Evolutionary conservation across 2,888 invertebrate species (phyloP).

Genomic region (Cephus nigrinus): DNA sequence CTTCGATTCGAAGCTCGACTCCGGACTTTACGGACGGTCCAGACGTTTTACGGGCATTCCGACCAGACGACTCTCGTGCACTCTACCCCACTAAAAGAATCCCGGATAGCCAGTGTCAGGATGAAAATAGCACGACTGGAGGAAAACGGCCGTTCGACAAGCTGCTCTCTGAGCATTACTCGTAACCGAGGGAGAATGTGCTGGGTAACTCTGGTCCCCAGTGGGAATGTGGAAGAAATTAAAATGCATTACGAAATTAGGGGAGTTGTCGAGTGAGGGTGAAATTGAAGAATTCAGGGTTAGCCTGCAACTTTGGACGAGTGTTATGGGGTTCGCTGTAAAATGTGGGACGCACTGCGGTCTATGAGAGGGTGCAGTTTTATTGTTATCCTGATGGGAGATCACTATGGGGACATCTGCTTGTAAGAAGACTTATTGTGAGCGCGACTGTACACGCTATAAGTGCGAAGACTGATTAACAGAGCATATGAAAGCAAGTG

Average conservation of each 20-base stretch:
- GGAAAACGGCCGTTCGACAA: background rate
- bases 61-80: background rate
- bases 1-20: background rate
- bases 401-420: background rate
- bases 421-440: background rate
- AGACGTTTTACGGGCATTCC: background rate
- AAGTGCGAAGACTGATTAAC: no score
- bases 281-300: constrained; percentile 33
- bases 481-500: background rate
- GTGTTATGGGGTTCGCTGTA: background rate
- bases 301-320: background rate
- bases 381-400: background rate
- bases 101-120: background rate
- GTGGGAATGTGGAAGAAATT: constrained; percentile 36
- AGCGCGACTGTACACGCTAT: no score
- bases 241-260: constrained; percentile 38
- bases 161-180: background rate
- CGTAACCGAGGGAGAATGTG: background rate
- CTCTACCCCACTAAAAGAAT: background rate
- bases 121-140: background rate
- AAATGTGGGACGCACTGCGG: background rate
- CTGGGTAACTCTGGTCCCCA: background rate
- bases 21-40: background rate
- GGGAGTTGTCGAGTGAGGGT: constrained; percentile 6
- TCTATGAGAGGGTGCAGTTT: background rate